These are phyloP conservation scores for Byasa hedistus DNA, from an alignment of 2,888 invertebrate genomes.

Conservation along the genomic window DNA sequence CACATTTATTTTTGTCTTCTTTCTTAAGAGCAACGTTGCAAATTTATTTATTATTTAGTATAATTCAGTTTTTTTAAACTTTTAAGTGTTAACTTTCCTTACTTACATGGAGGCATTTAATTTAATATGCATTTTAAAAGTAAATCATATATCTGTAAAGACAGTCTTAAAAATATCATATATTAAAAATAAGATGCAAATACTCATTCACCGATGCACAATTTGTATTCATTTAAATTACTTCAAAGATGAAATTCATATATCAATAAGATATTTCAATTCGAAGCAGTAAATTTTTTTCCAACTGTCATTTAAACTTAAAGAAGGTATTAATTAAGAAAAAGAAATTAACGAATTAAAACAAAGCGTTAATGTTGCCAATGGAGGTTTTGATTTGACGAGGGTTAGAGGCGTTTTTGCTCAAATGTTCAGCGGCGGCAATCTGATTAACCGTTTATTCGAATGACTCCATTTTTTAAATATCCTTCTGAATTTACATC, in stretches of 20 bases:
- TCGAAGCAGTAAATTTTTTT: not conserved
- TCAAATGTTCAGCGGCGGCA: constrained; percentile 11
- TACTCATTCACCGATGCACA: too few species aligned
- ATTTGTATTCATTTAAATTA: too few species aligned
- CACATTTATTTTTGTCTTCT: too few species aligned
- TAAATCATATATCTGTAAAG: not conserved
- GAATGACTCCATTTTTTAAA: not conserved
- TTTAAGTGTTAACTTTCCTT: too few species aligned
- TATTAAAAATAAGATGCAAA: too few species aligned
- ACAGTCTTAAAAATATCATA: not conserved
- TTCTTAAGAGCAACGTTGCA: too few species aligned
- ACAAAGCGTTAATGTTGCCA: constrained; percentile 21
- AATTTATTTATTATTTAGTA: too few species aligned
- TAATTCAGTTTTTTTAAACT: too few species aligned
- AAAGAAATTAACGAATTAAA: constrained; percentile 22
- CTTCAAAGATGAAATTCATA: not conserved
- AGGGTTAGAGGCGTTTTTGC: constrained; percentile 20
- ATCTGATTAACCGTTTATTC: constrained; percentile 10
- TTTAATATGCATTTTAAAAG: not conserved
- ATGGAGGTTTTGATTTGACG: constrained; percentile 17
- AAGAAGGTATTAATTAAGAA: constrained; percentile 11
- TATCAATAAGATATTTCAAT: not conserved
- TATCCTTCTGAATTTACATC: not conserved
- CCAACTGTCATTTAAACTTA: not conserved
- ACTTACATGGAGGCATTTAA: not conserved